Evolutionary conservation across 2,797 vertebrate species (phyloP), one percentile per base, ranked within the genome.

Genomic region (Apogon talboti): DNA sequence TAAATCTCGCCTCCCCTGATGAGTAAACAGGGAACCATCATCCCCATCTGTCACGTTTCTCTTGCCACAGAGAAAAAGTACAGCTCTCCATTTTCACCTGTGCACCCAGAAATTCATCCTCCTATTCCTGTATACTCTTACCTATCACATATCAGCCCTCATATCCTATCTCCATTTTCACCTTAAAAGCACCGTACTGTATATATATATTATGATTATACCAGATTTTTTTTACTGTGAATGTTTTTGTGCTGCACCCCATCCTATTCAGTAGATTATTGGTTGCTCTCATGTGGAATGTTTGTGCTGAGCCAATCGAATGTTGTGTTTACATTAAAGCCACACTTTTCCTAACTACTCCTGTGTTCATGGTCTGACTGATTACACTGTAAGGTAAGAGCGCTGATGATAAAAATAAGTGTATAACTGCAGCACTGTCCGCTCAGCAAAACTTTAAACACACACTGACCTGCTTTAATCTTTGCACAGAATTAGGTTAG

Each of bases 271-370:
- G 88, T 93, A 93, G 92, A 89, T 92, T 91, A 90, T 92, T 91
- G 91, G 91, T 93, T 93, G 92, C 92, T 92, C 90, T 92, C 90
- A 93, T 92, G 92, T 93, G 92, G 92, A 93, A 93, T 93, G 92
- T 93, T 93, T 92, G 92, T 93, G 92, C 91, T 93, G 92, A 93
- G 92, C 90, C 91, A 92, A 93, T 91, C 91, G 91, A 93, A 93
- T 92, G 92, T 92, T 92, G 92, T 93, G 92, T 93, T 93, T 92
- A 93, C 92, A 93, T 93, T 93, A 93, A 93, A 93, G 90, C 90
- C 90, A 93, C 92, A 90, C 90, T 93, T 93, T 93, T 93, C 92
- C 92, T 93, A 92, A 91, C 89, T 84, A 93, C n/a, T 78, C 76
- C 79, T 64, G 83, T 35, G 19, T 68, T 54, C 19, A 43, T 83